phyloP scores from a whole-genome alignment of 2,797 vertebrate species.

The Acanthurus leucopareius region DNA sequence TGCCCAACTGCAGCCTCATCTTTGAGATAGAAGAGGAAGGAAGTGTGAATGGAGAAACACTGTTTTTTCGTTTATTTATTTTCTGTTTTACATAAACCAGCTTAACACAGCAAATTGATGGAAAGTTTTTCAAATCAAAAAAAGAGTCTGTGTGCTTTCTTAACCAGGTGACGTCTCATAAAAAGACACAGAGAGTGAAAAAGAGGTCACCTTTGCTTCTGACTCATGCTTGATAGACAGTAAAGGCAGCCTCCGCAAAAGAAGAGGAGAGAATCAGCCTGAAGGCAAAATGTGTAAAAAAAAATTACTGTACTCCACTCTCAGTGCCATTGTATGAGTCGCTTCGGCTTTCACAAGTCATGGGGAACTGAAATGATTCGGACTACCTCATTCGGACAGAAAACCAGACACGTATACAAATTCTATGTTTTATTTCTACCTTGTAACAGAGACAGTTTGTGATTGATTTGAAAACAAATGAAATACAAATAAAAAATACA shows the following conservation, averaged over 20 bases:
- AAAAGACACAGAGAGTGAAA: not conserved
- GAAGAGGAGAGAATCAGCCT: not conserved
- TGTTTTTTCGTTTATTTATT: not conserved
- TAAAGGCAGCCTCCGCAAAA: constrained; percentile 3
- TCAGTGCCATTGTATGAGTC: not conserved
- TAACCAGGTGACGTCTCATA: constrained; percentile 23
- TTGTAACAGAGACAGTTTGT: constrained; percentile 84
- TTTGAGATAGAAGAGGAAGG: constrained; percentile 7
- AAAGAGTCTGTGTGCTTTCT: not conserved
- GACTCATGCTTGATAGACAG: constrained; percentile 46
- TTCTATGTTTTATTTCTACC: constrained; percentile 83
- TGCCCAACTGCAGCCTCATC: not conserved
- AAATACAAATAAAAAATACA: constrained; percentile 82
- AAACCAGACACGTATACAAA: constrained; percentile 77
- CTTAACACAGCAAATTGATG: not conserved
- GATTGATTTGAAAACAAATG: constrained; percentile 78
- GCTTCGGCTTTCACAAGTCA: not conserved
- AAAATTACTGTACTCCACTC: not conserved
- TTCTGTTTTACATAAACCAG: not conserved
- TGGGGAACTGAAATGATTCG: not conserved
- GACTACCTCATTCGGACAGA: constrained; percentile 3
- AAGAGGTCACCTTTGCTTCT: constrained; percentile 20
- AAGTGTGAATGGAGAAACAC: not conserved
- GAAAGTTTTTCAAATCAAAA: no score
- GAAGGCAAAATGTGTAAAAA: not conserved